phyloP scores from a whole-genome alignment of 2,113 vertebrate species.

The Lethenteron reissneri region DNA sequence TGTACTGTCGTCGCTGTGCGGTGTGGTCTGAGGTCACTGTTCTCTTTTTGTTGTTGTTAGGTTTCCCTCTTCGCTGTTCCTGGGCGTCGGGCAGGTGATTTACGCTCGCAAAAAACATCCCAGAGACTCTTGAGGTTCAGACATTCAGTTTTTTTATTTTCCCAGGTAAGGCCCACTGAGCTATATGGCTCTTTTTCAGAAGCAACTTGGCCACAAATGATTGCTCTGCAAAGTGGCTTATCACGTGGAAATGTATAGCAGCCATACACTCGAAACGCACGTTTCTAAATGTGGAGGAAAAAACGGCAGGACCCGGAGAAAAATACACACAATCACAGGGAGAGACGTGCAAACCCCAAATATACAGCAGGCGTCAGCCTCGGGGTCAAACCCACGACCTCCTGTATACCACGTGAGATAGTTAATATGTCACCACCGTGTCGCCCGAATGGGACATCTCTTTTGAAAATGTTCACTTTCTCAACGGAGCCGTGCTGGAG shows the following conservation, averaged over 20 bases:
- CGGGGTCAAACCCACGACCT: too few species aligned
- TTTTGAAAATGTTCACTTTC: too few species aligned
- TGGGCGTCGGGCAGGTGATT: conserved; percentile 69
- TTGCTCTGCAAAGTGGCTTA: neutral
- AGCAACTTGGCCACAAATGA: neutral
- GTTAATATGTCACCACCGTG: too few species aligned
- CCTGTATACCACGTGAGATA: too few species aligned
- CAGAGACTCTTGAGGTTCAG: neutral
- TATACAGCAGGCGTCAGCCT: too few species aligned
- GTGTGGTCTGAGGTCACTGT: neutral
- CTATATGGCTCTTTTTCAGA: neutral
- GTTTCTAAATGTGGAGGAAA: neutral
- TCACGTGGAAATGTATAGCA: neutral
- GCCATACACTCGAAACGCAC: neutral
- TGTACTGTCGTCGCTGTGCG: too few species aligned
- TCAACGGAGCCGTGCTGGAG: too few species aligned
- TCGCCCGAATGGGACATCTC: too few species aligned
- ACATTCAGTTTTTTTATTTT: neutral
- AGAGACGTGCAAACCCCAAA: neutral
- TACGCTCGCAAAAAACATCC: neutral
- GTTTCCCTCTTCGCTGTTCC: conserved; percentile 69
- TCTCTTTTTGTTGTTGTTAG: conserved; percentile 21
- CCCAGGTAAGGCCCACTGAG: neutral
- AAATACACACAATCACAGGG: neutral
- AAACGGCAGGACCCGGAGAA: neutral